Evolutionary conservation across 2,888 invertebrate genomes (phyloP), one percentile per base, ranked within the genome.

Genomic region (Hemicrepidius hirtus): DNA sequence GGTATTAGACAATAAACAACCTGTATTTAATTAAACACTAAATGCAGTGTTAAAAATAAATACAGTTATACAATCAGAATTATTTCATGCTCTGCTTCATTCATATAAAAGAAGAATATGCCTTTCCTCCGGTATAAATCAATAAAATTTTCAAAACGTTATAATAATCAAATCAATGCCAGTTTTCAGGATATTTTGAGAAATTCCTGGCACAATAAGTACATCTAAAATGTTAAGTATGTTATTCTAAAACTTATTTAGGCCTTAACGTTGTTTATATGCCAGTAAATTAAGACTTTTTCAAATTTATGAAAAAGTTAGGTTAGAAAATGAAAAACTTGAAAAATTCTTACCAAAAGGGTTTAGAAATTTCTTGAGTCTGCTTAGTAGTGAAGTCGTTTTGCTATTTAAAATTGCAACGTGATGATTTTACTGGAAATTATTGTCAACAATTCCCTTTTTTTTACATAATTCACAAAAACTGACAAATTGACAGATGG

Each of bases 261-360:
- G 7, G n/a, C n/a, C n/a, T n/a, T n/a, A n/a, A n/a, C n/a, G n/a
- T n/a, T n/a, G n/a, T n/a, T n/a, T n/a, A n/a, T n/a, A n/a, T n/a
- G n/a, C n/a, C n/a, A n/a, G n/a, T n/a, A n/a, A n/a, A n/a, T n/a
- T n/a, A n/a, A 13, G 7, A 16, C 44, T 7, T 44, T 18, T 1
- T 18, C 10, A 28, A 28, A 53, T 32, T 32, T 28, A 53, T 53
- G 32, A 1, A 28, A 53, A 53, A 53, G 53, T 53, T n/a, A 53
- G 53, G 53, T 53, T 53, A 53, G 13, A 0, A 4, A 24, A 49
- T 12, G n/a, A 13, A n/a, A 28, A n/a, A 53, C 2, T 21, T n/a
- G 0, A 28, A 53, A 53, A 28, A 0, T 28, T 0, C 53, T 53
- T 32, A 53, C 53, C 53, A 53, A 53, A 53, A 53, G 12, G 10